phyloP scores from a whole-genome alignment of 2,797 vertebrate genomes.

The Amblyopsis hoosieri region DNA sequence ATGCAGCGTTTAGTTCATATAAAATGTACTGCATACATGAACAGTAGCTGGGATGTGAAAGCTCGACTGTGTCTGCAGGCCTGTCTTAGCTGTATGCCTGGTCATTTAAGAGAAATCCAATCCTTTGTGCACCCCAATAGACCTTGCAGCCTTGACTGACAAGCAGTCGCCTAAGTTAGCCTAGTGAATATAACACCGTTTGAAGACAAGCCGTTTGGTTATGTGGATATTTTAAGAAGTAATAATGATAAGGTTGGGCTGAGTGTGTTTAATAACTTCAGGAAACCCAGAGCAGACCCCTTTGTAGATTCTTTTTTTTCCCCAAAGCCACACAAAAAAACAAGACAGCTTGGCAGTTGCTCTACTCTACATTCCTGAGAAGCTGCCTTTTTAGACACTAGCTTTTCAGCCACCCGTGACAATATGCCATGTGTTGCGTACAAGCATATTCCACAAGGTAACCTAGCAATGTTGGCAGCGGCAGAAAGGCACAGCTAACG shows the following conservation, averaged over 20 bases:
- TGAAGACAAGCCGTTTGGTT: no score
- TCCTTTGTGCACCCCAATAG: constrained; percentile 37
- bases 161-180: constrained; percentile 7
- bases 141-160: constrained; percentile 43
- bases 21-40: background rate
- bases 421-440: constrained; percentile 8
- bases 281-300: no score
- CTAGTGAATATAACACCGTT: no score
- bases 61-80: constrained; percentile 21
- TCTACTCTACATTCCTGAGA: no score
- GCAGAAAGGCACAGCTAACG: constrained; percentile 33
- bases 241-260: no score
- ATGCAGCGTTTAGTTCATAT: constrained; percentile 16
- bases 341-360: no score
- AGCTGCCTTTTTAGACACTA: no score
- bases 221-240: no score
- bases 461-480: constrained; percentile 30
- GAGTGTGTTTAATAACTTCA: no score
- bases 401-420: background rate
- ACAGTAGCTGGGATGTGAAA: constrained; percentile 66
- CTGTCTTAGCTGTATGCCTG: constrained; percentile 27
- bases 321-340: no score
- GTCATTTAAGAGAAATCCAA: constrained; percentile 72
- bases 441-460: constrained; percentile 21
- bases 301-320: no score